These are phyloP conservation scores for Acipenser oxyrinchus DNA, from an alignment of 2,797 vertebrate species.

Conservation along the genomic window DNA sequence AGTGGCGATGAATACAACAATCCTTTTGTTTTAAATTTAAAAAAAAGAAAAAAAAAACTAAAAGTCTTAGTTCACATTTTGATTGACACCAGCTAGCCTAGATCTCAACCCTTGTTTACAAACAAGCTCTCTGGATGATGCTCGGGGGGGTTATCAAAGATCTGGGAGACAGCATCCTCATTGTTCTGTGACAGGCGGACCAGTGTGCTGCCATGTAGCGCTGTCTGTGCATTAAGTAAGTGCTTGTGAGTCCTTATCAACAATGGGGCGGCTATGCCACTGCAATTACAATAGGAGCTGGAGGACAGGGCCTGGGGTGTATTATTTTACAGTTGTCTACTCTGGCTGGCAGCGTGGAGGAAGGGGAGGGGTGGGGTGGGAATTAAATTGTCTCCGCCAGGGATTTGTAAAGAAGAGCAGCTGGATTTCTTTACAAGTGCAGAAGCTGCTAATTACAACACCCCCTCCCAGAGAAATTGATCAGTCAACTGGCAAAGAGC, in stretches of 20 bases:
- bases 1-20: too few species aligned
- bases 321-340: constrained; percentile 19
- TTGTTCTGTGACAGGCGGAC: constrained; percentile 52
- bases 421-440: constrained; percentile 67
- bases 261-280: constrained; percentile 63
- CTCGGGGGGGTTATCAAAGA: constrained; percentile 45
- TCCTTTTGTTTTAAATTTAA: too few species aligned
- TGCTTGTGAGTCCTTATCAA: constrained; percentile 54
- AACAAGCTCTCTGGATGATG: constrained; percentile 25
- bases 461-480: constrained; percentile 48
- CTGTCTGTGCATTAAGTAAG: constrained; percentile 60
- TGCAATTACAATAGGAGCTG: constrained; percentile 57
- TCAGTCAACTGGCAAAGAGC: constrained; percentile 48
- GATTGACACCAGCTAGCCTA: constrained; percentile 2
- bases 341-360: constrained; percentile 15
- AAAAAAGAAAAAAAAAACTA: too few species aligned
- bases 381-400: constrained; percentile 53
- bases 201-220: constrained; percentile 49
- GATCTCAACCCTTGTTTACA: constrained; percentile 46
- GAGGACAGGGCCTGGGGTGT: constrained; percentile 55
- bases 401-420: constrained; percentile 55
- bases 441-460: constrained; percentile 62
- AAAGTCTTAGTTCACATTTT: constrained; percentile 3
- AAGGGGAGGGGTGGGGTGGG: constrained; percentile 49
- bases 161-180: constrained; percentile 60